Evolutionary conservation across 2,888 invertebrate genomes (phyloP).

Genomic region (Amiota communis): DNA sequence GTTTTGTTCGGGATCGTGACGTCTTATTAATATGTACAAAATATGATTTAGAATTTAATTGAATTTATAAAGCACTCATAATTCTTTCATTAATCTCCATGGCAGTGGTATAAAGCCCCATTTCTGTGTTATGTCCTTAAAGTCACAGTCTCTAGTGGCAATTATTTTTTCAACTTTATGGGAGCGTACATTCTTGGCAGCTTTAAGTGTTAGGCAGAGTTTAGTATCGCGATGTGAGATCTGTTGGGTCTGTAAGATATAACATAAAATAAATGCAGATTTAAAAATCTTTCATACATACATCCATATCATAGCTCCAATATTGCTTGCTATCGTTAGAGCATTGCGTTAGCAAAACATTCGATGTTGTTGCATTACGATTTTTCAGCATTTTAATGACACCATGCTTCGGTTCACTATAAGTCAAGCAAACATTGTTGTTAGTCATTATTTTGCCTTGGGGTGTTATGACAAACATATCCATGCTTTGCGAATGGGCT

Average conservation of each 20-base stretch:
- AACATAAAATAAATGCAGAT: background rate
- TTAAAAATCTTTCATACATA: slow-evolving; percentile 33
- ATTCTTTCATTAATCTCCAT: slow-evolving; percentile 62
- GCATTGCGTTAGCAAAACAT: slow-evolving; percentile 69
- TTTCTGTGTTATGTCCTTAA: slow-evolving; percentile 67
- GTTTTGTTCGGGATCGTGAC: background rate
- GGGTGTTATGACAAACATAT: slow-evolving; percentile 81
- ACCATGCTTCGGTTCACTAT: slow-evolving; percentile 72
- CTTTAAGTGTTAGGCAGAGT: slow-evolving; percentile 67
- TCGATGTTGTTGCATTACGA: slow-evolving; percentile 63
- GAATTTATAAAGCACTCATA: slow-evolving; percentile 4
- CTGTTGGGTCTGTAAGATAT: slow-evolving; percentile 65
- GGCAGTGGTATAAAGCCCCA: slow-evolving; percentile 72
- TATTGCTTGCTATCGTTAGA: slow-evolving; percentile 61
- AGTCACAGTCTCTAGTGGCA: slow-evolving; percentile 63
- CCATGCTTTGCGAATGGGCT: slow-evolving; percentile 71
- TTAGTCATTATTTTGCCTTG: slow-evolving; percentile 87
- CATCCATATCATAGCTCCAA: slow-evolving; percentile 71
- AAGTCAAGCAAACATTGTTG: slow-evolving; percentile 89
- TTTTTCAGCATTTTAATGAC: slow-evolving; percentile 58
- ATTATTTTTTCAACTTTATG: slow-evolving; percentile 63
- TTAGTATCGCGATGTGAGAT: slow-evolving; percentile 66
- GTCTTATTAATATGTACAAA: background rate
- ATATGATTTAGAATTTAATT: background rate
- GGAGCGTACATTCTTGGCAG: slow-evolving; percentile 53